A percentile compares a stretch with the other conserved stretches of the same genome.
These are phyloP conservation scores for Bibio marci DNA, from an alignment of 2,888 invertebrate species.

Conservation along the genomic window DNA sequence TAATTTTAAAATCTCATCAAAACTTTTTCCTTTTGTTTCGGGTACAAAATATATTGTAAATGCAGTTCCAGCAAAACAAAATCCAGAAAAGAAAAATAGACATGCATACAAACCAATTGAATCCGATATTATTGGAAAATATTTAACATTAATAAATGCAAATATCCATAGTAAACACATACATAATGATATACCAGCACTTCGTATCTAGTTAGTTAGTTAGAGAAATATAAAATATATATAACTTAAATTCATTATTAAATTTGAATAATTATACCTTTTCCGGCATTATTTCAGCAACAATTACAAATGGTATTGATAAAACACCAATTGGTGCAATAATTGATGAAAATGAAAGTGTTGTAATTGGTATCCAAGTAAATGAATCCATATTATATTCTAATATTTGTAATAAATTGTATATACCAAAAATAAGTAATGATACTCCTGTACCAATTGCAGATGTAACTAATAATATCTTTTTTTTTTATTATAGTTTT, in stretches of 20 bases:
- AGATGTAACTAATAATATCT: not conserved
- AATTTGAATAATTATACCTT: slow-evolving; percentile 11
- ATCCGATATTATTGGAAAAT: slow-evolving; percentile 1
- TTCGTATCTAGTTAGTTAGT: not conserved
- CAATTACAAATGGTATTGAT: slow-evolving; percentile 23
- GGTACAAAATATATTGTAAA: slow-evolving; percentile 3
- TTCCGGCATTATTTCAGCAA: slow-evolving; percentile 22
- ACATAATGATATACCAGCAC: not conserved
- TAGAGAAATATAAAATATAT: too few relatives aligned
- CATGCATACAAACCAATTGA: slow-evolving; percentile 1
- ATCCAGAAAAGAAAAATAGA: slow-evolving; percentile 1
- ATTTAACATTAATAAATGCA: slow-evolving; percentile 1
- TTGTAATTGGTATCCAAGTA: slow-evolving; percentile 23
- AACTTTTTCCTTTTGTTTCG: slow-evolving; percentile 6
- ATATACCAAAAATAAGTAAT: slow-evolving; percentile 1
- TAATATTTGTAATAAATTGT: slow-evolving; percentile 2
- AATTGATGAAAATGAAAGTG: slow-evolving; percentile 24
- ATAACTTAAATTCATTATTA: too few relatives aligned
- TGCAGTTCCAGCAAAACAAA: not conserved
- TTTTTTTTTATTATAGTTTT: too few relatives aligned
- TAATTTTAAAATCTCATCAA: slow-evolving; percentile 3
- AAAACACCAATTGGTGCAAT: slow-evolving; percentile 22
- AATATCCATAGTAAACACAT: not conserved
- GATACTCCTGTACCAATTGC: not conserved
- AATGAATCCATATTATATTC: slow-evolving; percentile 8